Conservation (phyloP, 1,140 invertebrate genomes). For the Cylas formicarius region DNA sequence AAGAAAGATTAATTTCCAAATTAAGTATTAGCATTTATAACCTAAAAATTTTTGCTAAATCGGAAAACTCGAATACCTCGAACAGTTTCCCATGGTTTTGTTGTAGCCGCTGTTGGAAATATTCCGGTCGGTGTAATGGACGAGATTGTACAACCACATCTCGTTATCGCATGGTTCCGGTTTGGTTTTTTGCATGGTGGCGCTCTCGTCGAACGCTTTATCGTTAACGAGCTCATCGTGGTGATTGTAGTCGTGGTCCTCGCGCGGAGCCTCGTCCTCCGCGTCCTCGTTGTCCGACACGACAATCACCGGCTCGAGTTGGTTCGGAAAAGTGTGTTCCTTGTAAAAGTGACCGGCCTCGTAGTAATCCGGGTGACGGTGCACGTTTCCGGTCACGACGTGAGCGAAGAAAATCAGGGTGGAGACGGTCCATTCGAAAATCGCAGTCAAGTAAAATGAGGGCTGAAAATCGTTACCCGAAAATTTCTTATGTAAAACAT, state of each 20-base stretch:
- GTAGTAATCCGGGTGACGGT: conserved; percentile 10
- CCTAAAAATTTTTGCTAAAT: background rate
- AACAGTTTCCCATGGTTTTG: conserved; percentile 35
- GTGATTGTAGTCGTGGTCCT: conserved; percentile 36
- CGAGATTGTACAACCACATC: conserved; percentile 46
- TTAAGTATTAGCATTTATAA: conserved; percentile 2
- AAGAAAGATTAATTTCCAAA: background rate
- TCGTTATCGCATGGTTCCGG: conserved; percentile 73
- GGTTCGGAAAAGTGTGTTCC: conserved; percentile 4
- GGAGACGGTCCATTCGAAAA: conserved; percentile 22
- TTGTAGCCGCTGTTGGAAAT: conserved; percentile 34
- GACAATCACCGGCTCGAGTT: background rate
- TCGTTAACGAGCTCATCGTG: conserved; percentile 17
- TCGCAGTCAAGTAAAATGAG: conserved; percentile 21
- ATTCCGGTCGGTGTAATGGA: conserved; percentile 34
- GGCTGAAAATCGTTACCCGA: conserved; percentile 28
- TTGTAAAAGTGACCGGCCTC: conserved; percentile 1
- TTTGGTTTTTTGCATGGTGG: conserved; percentile 56
- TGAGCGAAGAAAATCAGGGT: conserved; percentile 18
- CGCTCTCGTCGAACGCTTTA: conserved; percentile 19
- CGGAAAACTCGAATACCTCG: too few relatives aligned
- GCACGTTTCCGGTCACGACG: conserved; percentile 16
- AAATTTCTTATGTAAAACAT: background rate
- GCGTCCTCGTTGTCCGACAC: conserved; percentile 14
- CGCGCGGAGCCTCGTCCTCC: conserved; percentile 21